These are phyloP conservation scores for Drosophila virilis DNA, from an alignment of 1,140 invertebrate species.

Conservation along the genomic window DNA sequence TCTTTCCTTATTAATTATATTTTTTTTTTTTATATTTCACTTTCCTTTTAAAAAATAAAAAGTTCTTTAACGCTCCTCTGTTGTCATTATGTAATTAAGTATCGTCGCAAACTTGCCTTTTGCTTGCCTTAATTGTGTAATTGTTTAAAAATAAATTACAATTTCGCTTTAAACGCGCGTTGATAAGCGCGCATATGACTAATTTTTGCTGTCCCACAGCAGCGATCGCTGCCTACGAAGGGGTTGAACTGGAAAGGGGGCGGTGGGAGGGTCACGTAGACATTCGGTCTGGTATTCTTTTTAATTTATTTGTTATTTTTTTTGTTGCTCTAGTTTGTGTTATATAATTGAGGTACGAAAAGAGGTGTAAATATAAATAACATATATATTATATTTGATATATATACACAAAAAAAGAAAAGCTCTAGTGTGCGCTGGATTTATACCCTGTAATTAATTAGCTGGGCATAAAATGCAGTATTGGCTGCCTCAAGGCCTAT, in stretches of 20 bases:
- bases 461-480: too few species aligned
- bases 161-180: conserved; percentile 43
- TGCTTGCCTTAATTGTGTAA: conserved; percentile 44
- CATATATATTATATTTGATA: conserved; percentile 5
- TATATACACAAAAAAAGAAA: conserved; percentile 6
- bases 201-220: conserved; percentile 21
- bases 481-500: too few species aligned
- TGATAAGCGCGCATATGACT: conserved; percentile 64
- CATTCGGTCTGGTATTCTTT: conserved; percentile 33
- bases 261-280: conserved; percentile 27
- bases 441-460: neutral
- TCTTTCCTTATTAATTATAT: neutral
- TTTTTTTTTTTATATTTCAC: neutral
- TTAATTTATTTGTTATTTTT: conserved; percentile 1
- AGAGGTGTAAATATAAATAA: conserved; percentile 18
- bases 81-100: conserved; percentile 11
- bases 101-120: conserved; percentile 10
- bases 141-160: conserved; percentile 53
- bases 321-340: conserved; percentile 30
- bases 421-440: neutral
- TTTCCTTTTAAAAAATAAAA: neutral
- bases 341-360: conserved; percentile 41
- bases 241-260: neutral
- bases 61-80: too few species aligned
- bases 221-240: conserved; percentile 24